Conservation (phyloP, 2,888 invertebrate genomes). For the Heteromyza rotundicornis region DNA sequence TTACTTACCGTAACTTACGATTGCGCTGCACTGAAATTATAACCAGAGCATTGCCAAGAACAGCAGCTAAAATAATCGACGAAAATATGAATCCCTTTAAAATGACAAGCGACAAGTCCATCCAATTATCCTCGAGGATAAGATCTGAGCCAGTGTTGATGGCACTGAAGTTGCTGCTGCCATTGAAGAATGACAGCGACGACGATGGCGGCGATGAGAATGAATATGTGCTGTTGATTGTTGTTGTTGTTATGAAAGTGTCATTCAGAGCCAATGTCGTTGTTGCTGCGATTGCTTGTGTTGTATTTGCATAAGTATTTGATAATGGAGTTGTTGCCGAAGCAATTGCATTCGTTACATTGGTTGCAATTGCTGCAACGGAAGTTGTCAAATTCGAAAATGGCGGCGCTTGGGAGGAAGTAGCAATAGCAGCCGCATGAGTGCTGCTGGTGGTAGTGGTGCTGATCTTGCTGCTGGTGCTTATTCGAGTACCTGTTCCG, state of each 20-base stretch:
- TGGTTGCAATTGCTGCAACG: constrained; percentile 5
- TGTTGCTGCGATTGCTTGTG: constrained; percentile 35
- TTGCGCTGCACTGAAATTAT: constrained; percentile 63
- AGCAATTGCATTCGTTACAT: constrained; percentile 10
- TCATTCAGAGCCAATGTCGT: constrained; percentile 21
- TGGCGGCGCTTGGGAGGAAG: constrained; percentile 20
- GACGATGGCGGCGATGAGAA: constrained; percentile 27
- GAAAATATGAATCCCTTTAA: constrained; percentile 82
- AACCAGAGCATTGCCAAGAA: constrained; percentile 91
- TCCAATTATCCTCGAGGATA: constrained; percentile 61
- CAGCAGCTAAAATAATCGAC: constrained; percentile 86
- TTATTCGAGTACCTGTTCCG: not conserved
- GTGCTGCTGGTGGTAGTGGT: constrained; percentile 14
- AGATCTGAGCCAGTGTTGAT: too few species aligned
- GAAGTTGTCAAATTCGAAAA: constrained; percentile 21
- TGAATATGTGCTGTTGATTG: constrained; percentile 27
- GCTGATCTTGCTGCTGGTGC: constrained; percentile 18
- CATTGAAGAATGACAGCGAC: constrained; percentile 20
- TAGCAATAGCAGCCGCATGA: not conserved
- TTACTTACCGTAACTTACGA: constrained; percentile 61
- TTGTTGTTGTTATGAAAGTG: constrained; percentile 34
- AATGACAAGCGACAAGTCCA: constrained; percentile 68
- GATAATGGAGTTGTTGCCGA: too few species aligned
- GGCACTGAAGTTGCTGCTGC: constrained; percentile 22
- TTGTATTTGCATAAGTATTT: too few species aligned